A percentile compares a stretch with the other conserved stretches of the same genome.
These are phyloP conservation scores for Corythoichthys haematopterus DNA, from an alignment of 2,113 vertebrate genomes.

Conservation along the genomic window DNA sequence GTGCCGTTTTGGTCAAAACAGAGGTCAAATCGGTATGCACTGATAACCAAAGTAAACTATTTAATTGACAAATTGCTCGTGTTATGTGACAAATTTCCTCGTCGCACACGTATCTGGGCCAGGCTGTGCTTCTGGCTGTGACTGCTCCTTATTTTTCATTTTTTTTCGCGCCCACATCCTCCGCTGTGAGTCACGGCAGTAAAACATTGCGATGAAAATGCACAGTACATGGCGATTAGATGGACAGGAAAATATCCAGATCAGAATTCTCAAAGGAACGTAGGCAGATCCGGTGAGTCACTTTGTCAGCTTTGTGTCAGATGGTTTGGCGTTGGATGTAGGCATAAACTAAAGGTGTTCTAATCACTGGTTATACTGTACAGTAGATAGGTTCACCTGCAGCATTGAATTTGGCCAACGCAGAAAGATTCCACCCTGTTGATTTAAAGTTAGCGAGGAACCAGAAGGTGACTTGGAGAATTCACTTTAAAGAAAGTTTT, in stretches of 20 bases:
- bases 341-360: neutral
- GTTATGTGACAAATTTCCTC: neutral
- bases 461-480: no score
- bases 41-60: neutral
- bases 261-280: neutral
- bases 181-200: neutral
- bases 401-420: neutral
- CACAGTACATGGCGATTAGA: neutral
- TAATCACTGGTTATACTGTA: neutral
- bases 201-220: neutral
- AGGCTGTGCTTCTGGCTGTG: neutral
- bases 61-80: neutral
- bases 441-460: neutral
- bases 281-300: constrained; percentile 5
- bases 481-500: no score
- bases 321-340: neutral
- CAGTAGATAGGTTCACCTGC: neutral
- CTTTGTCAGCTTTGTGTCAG: neutral
- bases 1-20: neutral
- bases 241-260: neutral
- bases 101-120: neutral
- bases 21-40: neutral
- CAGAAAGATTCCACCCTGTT: neutral
- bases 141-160: neutral
- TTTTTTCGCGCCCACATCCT: neutral